A percentile compares a stretch with the other conserved stretches of the same genome.
phyloP scores from a whole-genome alignment of 1,140 invertebrate genomes.

The Epicauta chinensis region DNA sequence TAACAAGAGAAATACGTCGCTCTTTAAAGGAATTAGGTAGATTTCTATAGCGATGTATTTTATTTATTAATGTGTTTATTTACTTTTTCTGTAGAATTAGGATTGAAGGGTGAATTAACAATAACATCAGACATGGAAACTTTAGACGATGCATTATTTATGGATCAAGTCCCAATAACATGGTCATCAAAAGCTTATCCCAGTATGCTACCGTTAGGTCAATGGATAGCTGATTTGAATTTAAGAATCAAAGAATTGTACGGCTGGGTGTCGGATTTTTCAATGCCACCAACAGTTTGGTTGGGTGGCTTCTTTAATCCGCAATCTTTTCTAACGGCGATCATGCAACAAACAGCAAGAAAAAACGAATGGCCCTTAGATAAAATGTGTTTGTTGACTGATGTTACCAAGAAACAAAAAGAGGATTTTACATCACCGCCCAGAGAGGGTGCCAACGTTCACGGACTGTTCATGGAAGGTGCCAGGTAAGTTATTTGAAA shows the following conservation, averaged over 20 bases:
- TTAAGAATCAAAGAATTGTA: slow-evolving; percentile 71
- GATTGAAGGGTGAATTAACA: slow-evolving; percentile 73
- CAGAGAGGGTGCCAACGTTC: slow-evolving; percentile 84
- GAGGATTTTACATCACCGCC: slow-evolving; percentile 75
- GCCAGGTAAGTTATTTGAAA: slow-evolving; percentile 50
- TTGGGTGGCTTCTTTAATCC: slow-evolving; percentile 94
- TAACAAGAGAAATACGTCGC: slow-evolving; percentile 72
- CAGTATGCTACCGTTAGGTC: slow-evolving; percentile 73
- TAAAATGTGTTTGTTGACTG: slow-evolving; percentile 91
- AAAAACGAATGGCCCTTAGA: slow-evolving; percentile 95
- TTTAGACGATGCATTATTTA: slow-evolving; percentile 73
- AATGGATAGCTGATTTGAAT: slow-evolving; percentile 85
- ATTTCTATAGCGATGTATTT: slow-evolving; percentile 52
- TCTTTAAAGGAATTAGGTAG: slow-evolving; percentile 69
- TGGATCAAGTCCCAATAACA: slow-evolving; percentile 76
- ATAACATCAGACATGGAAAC: slow-evolving; percentile 91
- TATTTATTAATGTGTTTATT: neutral
- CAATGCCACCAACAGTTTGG: slow-evolving; percentile 82
- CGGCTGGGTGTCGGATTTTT: slow-evolving; percentile 72
- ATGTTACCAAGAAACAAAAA: slow-evolving; percentile 87
- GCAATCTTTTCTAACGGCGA: slow-evolving; percentile 92
- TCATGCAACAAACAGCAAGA: slow-evolving; percentile 93
- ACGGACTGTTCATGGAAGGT: slow-evolving; percentile 90
- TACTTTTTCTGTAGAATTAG: slow-evolving; percentile 9
- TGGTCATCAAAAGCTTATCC: slow-evolving; percentile 88